Evolutionary conservation across 1,140 invertebrate species (phyloP), one percentile per base, ranked within the genome.

Genomic region (Trachelipus rathkii): DNA sequence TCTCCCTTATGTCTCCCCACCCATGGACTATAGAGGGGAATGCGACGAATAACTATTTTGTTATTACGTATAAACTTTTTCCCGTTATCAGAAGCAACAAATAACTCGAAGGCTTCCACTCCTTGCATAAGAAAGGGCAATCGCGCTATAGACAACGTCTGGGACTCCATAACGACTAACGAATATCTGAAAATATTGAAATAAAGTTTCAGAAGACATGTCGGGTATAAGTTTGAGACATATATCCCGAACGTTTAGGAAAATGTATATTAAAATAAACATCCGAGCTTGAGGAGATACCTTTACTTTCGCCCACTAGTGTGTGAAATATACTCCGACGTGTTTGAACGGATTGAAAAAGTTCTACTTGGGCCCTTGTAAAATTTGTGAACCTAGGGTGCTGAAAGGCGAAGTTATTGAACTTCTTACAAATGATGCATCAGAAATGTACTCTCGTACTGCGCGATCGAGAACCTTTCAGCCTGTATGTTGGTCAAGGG

Each of bases 91-190:
- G 46, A 45, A 6, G 44, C n/a, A 4, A 44, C 45, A 2, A 53
- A 73, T 44, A 19, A 7, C 9, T 44, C 44, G n/a, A 73, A 19
- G 8, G 24, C 46, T 5, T 73, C 71, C 6, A 44, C 71, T 53
- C 13, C 71, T 45, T 73, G 71, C 24, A 53, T 19, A 45, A 45
- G 60, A 9, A 44, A 3, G 33, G 0, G 71, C 71, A 45, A 45
- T 73, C 3, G 45, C 71, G 19, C 71, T 73, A 15, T 73, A 73
- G 10, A 73, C 10, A 2, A 15, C 23, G 15, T 44, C 19, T 15
- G 71, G 71, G 19, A 73, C 19, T 9, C 71, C 71, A 19, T 21
- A 73, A 7, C 71, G 45, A 19, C 60, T 73, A 0, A 19, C 60
- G 15, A 73, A 73, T 44, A 43, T 33, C 9, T 53, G 11, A 46